A percentile compares a stretch with the other conserved stretches of the same genome.
Conservation (phyloP, 2,113 vertebrate species). For the Ornithorhynchus anatinus region DNA sequence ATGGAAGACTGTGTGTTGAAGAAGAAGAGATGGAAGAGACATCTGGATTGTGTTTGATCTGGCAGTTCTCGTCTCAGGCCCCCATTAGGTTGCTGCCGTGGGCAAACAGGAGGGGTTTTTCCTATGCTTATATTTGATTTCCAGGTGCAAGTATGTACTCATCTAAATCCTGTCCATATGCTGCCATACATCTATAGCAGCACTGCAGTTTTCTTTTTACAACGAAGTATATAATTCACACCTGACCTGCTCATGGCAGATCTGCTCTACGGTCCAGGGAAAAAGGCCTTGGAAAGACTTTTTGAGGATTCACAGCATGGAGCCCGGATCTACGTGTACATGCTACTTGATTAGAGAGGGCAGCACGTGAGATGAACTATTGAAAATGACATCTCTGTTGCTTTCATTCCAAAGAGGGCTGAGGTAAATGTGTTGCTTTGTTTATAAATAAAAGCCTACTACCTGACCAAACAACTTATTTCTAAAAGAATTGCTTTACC, state of each 20-base stretch:
- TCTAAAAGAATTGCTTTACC: too few species aligned
- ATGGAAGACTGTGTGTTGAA: neutral
- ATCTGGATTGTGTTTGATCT: conserved; percentile 29
- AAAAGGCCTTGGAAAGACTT: neutral
- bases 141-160: conserved; percentile 35
- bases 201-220: conserved; percentile 23
- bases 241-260: neutral
- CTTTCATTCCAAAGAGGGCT: too few species aligned
- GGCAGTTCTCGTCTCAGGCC: neutral
- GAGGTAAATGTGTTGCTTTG: too few species aligned
- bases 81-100: neutral
- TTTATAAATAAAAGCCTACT: too few species aligned
- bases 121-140: conserved; percentile 24
- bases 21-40: neutral
- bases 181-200: conserved; percentile 20
- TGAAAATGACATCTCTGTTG: too few species aligned
- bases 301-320: too few species aligned
- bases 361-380: too few species aligned
- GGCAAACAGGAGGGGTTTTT: conserved; percentile 3
- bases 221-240: neutral
- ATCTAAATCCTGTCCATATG: conserved; percentile 23
- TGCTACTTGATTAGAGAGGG: too few species aligned
- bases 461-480: too few species aligned
- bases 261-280: neutral
- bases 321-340: too few species aligned